These are phyloP conservation scores for Cosmia pyralina DNA, from an alignment of 2,888 invertebrate genomes.

Conservation along the genomic window DNA sequence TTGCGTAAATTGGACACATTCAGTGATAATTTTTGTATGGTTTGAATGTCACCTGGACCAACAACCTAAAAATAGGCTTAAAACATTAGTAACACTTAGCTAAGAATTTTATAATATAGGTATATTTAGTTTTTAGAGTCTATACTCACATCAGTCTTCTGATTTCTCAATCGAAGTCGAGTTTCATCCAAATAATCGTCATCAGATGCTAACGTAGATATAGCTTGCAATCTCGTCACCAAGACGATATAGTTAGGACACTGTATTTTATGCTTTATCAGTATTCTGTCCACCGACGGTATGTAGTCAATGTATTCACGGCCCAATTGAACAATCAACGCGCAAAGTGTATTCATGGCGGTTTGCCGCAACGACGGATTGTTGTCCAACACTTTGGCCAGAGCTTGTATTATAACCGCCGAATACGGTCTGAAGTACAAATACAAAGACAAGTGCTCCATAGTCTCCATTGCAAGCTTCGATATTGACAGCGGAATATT, in stretches of 20 bases:
- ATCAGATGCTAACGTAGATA: constrained; percentile 94
- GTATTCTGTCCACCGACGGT: constrained; percentile 96
- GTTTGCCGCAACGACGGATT: constrained; percentile 93
- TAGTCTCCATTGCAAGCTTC: constrained; percentile 94
- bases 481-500: constrained; percentile 95
- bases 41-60: constrained; percentile 86
- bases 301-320: constrained; percentile 98
- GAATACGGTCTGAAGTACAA: constrained; percentile 98
- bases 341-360: constrained; percentile 97
- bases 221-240: constrained; percentile 93
- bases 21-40: constrained; percentile 94
- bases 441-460: constrained; percentile 96
- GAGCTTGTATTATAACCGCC: constrained; percentile 97
- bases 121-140: background rate
- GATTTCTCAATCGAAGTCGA: constrained; percentile 92
- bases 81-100: background rate
- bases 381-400: constrained; percentile 96
- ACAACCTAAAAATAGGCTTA: constrained; percentile 75
- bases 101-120: background rate
- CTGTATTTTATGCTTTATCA: constrained; percentile 94
- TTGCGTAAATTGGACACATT: constrained; percentile 95
- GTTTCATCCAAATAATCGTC: constrained; percentile 93
- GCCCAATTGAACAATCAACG: constrained; percentile 96
- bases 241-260: constrained; percentile 95
- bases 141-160: constrained; percentile 92